A percentile compares a stretch with the other conserved stretches of the same genome.
Evolutionary conservation across 2,113 vertebrate species (phyloP).

Genomic region (Macquaria ambigua): DNA sequence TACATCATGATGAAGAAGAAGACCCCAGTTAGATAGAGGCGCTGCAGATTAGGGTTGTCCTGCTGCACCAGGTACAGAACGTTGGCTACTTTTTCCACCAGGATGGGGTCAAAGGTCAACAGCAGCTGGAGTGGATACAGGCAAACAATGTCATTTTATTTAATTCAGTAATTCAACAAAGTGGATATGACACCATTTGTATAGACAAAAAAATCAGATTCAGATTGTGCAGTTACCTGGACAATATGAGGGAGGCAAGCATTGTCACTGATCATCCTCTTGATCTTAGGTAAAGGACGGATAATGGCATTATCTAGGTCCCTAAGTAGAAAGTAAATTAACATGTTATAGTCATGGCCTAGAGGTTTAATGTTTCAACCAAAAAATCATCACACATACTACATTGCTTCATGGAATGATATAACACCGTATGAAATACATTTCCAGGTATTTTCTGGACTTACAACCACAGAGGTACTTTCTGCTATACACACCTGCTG

Average conservation of each 20-base stretch:
- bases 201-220: background rate
- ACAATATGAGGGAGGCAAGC: slow-evolving; percentile 97
- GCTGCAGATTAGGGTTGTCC: slow-evolving; percentile 97
- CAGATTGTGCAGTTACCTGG: slow-evolving; percentile 85
- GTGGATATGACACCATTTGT: background rate
- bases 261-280: slow-evolving; percentile 93
- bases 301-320: slow-evolving; percentile 98
- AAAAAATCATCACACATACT: background rate
- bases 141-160: background rate
- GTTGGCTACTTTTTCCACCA: slow-evolving; percentile 98
- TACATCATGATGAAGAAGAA: slow-evolving; percentile 99
- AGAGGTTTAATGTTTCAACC: background rate
- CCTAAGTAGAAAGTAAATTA: slow-evolving; percentile 78
- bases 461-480: background rate
- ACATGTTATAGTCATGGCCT: background rate
- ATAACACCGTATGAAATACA: background rate
- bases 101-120: slow-evolving; percentile 98
- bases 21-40: slow-evolving; percentile 95
- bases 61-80: slow-evolving; percentile 94
- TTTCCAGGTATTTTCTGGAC: background rate
- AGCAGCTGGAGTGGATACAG: slow-evolving; percentile 85
- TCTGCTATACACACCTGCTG: slow-evolving; percentile 88
- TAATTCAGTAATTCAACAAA: background rate
- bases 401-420: background rate
- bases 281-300: slow-evolving; percentile 95